Evolutionary conservation across 2,113 vertebrate species (phyloP).

Genomic region (Cromileptes altivelis): DNA sequence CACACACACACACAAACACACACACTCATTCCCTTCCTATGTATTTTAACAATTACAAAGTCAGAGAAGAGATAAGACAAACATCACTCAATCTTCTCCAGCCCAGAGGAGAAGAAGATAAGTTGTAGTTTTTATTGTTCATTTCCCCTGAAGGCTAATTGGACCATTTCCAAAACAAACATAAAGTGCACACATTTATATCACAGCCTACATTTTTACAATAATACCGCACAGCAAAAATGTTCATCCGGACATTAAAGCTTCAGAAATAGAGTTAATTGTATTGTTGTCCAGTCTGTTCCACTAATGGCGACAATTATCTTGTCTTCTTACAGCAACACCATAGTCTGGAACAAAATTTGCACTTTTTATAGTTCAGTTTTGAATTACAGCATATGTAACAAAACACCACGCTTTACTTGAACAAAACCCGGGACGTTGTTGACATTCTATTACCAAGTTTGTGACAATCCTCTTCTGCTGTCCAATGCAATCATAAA

Average conservation of each 20-base stretch:
- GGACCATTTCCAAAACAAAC: slow-evolving; percentile 14
- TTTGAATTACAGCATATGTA: background rate
- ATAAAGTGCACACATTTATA: slow-evolving; percentile 34
- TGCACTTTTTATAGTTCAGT: background rate
- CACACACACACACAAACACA: slow-evolving; percentile 2
- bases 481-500: background rate
- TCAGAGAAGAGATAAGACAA: slow-evolving; percentile 19
- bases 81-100: slow-evolving; percentile 17
- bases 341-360: background rate
- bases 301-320: slow-evolving; percentile 8
- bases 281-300: slow-evolving; percentile 3
- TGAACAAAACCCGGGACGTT: background rate
- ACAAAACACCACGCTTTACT: background rate
- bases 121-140: slow-evolving; percentile 32
- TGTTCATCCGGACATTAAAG: background rate
- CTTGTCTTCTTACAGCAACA: slow-evolving; percentile 4
- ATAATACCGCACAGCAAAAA: slow-evolving; percentile 2
- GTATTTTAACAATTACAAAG: slow-evolving; percentile 14
- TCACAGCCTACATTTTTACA: slow-evolving; percentile 13
- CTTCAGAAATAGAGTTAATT: background rate
- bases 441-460: background rate
- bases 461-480: background rate
- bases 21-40: background rate
- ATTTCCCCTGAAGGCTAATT: slow-evolving; percentile 28
- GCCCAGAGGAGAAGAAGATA: slow-evolving; percentile 21